Percentiles rank a stretch among this genome's conserved stretches.
Conservation (phyloP, 2,888 invertebrate genomes). For the Magallana nippona region DNA sequence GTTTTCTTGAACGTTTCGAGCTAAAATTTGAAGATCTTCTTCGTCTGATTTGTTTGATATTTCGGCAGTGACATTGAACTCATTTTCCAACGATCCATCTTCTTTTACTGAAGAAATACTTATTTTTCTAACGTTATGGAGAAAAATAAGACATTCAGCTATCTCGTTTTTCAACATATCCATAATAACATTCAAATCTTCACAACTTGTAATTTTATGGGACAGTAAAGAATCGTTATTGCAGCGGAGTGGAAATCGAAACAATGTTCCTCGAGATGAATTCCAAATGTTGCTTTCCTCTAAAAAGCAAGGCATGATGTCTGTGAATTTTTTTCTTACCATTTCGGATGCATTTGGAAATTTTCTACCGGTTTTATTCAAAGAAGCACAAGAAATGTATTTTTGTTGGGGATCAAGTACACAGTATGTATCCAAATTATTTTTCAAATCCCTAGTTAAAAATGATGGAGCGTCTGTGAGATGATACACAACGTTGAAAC, state of each 20-base stretch:
- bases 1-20: background rate
- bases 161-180: constrained; percentile 65
- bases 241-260: constrained; percentile 74
- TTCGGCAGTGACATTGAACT: constrained; percentile 49
- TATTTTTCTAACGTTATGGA: constrained; percentile 69
- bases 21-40: background rate
- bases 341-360: constrained; percentile 52
- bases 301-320: constrained; percentile 68
- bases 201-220: background rate
- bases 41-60: background rate
- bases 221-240: background rate
- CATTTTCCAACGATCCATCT: constrained; percentile 47
- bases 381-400: constrained; percentile 57
- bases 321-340: constrained; percentile 54
- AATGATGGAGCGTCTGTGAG: constrained; percentile 78
- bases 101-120: constrained; percentile 55
- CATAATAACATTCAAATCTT: constrained; percentile 59
- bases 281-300: constrained; percentile 55
- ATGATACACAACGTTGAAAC: constrained; percentile 78
- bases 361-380: constrained; percentile 59
- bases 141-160: constrained; percentile 70
- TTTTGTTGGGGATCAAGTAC: constrained; percentile 64
- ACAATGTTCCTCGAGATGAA: constrained; percentile 66
- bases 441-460: constrained; percentile 65
- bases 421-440: constrained; percentile 63